Evolutionary conservation across 2,888 invertebrate genomes (phyloP), one percentile per base, ranked within the genome.

Genomic region (Polydrusus pterygomalis): DNA sequence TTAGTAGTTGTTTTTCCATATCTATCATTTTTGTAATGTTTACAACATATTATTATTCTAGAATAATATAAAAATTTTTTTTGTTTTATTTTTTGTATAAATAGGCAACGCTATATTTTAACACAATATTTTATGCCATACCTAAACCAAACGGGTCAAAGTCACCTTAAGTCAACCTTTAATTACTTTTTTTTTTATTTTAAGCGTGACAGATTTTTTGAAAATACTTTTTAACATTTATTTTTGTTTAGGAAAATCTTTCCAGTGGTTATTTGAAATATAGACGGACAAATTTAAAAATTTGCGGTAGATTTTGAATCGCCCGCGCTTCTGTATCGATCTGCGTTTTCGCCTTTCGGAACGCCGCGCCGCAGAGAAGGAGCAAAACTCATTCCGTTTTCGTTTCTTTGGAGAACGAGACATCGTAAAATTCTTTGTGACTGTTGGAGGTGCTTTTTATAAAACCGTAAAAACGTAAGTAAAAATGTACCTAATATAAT

Each of bases 381-480:
- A 77, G 51, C 67, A 70, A 69, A 70, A 43, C 30, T 54, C 71
- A 78, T 71, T 74, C 67, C 75, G 70, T 75, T 68, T 78, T 78
- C 70, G 65, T 74, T 74, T 70, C 75, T 75, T 78, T 78, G 70
- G 45, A 67, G 70, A 74, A 70, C 67, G 70, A 76, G 75, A 74
- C 71, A 49, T 77, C 70, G 62, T 63, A 63, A 76, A 78, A 74
- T 78, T 84, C 82, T 79, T 84, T 83, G 82, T 85, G 84, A 71
- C 84, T 84, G 83, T 86, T 84, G 85, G 85, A 84, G 85, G 87
- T 86, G 87, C 84, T 87, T 87, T 25, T 87, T 86, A 85, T 84
- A 85, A 85, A 87, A 85, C 85, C 84, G 88, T 87, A 84, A 86
- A 84, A 85, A 87, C 84, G 88, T 88, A 83, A 87, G 88, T 88